Evolutionary conservation across 2,888 invertebrate genomes (phyloP).

Genomic region (Ischnus inquisitorius): DNA sequence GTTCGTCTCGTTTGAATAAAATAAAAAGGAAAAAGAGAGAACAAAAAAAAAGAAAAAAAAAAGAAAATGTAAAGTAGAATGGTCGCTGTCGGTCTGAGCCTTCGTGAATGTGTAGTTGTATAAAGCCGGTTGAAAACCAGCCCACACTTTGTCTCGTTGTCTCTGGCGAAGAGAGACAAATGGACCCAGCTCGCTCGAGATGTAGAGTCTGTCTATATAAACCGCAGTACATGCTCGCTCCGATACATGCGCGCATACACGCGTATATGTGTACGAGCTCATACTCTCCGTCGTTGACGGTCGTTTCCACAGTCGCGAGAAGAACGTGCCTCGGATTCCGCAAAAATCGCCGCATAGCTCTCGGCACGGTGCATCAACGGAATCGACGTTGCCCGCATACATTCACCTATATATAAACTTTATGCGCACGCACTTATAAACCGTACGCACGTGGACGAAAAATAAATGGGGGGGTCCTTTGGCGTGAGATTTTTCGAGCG

Average conservation of each 20-base stretch:
- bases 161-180: slow-evolving; percentile 62
- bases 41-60: slow-evolving; percentile 1
- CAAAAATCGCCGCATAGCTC: not conserved
- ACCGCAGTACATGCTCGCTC: slow-evolving; percentile 16
- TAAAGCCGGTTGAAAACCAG: slow-evolving; percentile 42
- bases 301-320: slow-evolving; percentile 12
- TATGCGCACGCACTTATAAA: slow-evolving; percentile 32
- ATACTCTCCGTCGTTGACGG: slow-evolving; percentile 29
- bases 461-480: slow-evolving; percentile 44
- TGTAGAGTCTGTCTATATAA: slow-evolving; percentile 21
- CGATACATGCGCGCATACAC: not conserved
- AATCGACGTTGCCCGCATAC: slow-evolving; percentile 28
- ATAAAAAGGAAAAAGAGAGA: slow-evolving; percentile 25
- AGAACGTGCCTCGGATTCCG: slow-evolving; percentile 37
- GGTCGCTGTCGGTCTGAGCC: slow-evolving; percentile 55
- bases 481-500: slow-evolving; percentile 48
- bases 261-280: not conserved
- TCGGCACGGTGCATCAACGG: slow-evolving; percentile 25
- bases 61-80: slow-evolving; percentile 61
- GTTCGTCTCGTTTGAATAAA: slow-evolving; percentile 57
- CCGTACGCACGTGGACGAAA: slow-evolving; percentile 38
- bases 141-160: slow-evolving; percentile 65
- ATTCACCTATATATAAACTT: not conserved
- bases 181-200: slow-evolving; percentile 54
- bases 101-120: slow-evolving; percentile 40